Percentiles rank a stretch among this genome's conserved stretches.
phyloP scores from a whole-genome alignment of 2,888 invertebrate species.

The Lithophane leautieri region DNA sequence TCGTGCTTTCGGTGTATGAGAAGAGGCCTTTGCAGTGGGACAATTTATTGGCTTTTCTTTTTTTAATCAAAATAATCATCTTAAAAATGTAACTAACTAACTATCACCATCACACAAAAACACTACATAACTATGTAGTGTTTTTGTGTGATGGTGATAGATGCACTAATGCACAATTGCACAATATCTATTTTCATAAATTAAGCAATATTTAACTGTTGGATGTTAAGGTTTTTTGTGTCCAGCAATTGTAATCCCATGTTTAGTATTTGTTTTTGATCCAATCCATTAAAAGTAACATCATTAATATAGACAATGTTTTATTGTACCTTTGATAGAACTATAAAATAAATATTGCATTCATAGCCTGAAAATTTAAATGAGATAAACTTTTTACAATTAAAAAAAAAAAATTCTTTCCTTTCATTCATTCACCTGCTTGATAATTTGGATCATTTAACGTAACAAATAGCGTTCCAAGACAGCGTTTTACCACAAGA shows the following conservation, averaged over 20 bases:
- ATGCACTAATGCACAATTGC: neutral
- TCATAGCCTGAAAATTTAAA: neutral
- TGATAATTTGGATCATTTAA: slow-evolving; percentile 25
- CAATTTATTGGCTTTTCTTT: no score
- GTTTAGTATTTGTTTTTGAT: neutral
- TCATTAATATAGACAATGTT: neutral
- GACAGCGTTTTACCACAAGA: slow-evolving; percentile 41
- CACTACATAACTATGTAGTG: no score
- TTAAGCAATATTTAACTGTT: no score
- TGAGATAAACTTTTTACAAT: neutral
- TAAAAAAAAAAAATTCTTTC: neutral
- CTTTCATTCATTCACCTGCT: slow-evolving; percentile 19
- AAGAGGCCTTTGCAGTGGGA: neutral
- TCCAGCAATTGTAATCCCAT: neutral
- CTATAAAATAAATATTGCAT: no score
- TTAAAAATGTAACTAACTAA: neutral
- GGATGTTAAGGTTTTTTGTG: no score
- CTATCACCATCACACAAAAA: no score
- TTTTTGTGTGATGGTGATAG: neutral
- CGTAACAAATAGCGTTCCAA: slow-evolving; percentile 26
- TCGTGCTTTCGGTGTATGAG: neutral
- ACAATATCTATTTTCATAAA: neutral
- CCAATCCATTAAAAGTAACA: no score
- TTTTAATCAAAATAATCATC: neutral
- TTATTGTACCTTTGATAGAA: neutral